A percentile compares a stretch with the other conserved stretches of the same genome.
These are phyloP conservation scores for Etheostoma nigrum DNA, from an alignment of 2,797 vertebrate species.

Conservation along the genomic window DNA sequence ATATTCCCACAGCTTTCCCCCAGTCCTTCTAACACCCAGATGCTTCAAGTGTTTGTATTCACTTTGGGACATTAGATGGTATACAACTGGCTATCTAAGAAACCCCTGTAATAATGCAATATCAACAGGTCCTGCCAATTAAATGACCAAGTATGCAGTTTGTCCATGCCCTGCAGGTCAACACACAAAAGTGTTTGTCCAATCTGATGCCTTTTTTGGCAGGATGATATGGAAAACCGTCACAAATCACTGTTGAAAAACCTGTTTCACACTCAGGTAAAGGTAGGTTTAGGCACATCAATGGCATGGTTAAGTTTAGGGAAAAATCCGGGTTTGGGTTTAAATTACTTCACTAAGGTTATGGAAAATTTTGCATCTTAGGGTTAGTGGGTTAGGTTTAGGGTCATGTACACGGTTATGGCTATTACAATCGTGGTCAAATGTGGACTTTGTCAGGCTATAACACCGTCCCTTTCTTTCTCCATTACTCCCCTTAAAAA, in stretches of 20 bases:
- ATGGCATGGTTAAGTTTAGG: background rate
- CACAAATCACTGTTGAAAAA: background rate
- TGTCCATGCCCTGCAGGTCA: background rate
- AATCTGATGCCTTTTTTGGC: background rate
- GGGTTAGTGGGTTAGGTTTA: too few relatives aligned
- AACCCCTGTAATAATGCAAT: background rate
- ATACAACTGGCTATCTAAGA: background rate
- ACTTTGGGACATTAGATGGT: background rate
- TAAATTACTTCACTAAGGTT: background rate
- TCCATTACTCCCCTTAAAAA: too few relatives aligned
- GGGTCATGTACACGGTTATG: background rate
- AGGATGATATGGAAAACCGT: background rate
- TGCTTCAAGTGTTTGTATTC: conserved; percentile 1
- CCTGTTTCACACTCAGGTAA: background rate
- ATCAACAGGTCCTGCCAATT: background rate
- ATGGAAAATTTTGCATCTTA: background rate
- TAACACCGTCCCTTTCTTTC: too few relatives aligned
- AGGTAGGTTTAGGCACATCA: background rate
- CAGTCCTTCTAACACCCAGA: background rate
- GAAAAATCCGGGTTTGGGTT: background rate
- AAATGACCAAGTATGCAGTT: background rate
- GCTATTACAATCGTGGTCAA: background rate
- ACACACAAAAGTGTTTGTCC: background rate
- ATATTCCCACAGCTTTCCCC: conserved; percentile 6
- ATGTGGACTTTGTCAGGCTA: too few relatives aligned